Evolutionary conservation across 1,140 invertebrate genomes (phyloP).

Genomic region (Neotoxoptera formosana): DNA sequence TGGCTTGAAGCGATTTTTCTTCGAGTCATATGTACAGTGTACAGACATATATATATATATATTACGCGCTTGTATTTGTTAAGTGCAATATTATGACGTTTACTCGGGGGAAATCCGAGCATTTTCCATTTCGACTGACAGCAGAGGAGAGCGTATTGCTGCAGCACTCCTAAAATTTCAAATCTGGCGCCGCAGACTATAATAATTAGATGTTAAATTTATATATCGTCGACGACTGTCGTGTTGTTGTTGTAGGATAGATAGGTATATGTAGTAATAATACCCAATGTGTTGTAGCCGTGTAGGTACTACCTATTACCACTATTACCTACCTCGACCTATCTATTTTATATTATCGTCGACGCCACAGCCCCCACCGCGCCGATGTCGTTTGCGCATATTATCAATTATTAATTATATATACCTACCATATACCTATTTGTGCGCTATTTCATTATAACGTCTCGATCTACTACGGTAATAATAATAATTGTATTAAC

Average conservation of each 20-base stretch:
- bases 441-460: background rate
- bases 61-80: background rate
- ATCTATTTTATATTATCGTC: background rate
- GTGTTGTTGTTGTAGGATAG: background rate
- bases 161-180: background rate
- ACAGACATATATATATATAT: background rate
- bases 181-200: background rate
- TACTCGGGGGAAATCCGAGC: background rate
- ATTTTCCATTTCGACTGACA: background rate
- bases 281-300: no score
- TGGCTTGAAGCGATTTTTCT: background rate
- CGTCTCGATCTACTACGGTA: background rate
- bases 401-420: background rate
- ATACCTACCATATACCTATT: background rate
- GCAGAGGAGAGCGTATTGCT: background rate
- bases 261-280: no score
- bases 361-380: background rate
- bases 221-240: background rate
- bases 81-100: background rate
- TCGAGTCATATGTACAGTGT: background rate
- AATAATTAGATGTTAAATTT: conserved; percentile 8
- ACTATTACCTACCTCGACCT: background rate
- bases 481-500: background rate
- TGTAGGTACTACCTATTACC: no score
- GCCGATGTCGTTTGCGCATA: background rate